Conservation (phyloP, 92 coral and sea anemone genomes). For the Muricea muricata region DNA sequence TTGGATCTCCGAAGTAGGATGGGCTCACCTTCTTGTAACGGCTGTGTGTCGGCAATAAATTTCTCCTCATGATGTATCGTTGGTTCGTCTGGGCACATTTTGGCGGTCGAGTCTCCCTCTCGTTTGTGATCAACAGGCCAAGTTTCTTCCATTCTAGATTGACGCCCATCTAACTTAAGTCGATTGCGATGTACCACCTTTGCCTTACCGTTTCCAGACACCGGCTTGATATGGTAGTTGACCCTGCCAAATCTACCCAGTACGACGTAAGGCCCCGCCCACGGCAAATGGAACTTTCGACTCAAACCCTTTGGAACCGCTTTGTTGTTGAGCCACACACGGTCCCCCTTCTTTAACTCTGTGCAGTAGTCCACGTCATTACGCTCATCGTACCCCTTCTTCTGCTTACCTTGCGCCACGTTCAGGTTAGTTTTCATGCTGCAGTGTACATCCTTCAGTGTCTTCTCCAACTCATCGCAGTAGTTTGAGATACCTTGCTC, state of each 20-base stretch:
- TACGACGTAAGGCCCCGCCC: not conserved
- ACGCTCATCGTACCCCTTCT: not conserved
- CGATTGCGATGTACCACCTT: slow-evolving; percentile 5
- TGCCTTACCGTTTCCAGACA: not conserved
- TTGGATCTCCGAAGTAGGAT: not conserved
- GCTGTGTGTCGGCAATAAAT: not conserved
- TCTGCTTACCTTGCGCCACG: not conserved
- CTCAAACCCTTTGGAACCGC: slow-evolving; percentile 23
- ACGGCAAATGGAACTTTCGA: slow-evolving; percentile 17
- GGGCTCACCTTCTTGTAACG: not conserved
- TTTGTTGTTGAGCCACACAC: slow-evolving; percentile 25
- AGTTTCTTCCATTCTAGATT: not conserved
- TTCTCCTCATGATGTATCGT: not conserved
- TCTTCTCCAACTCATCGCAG: slow-evolving; percentile 10
- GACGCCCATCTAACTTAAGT: not conserved
- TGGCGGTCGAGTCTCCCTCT: not conserved
- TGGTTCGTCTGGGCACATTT: not conserved
- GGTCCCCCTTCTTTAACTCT: slow-evolving; percentile 3
- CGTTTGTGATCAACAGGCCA: not conserved
- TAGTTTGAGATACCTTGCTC: not conserved
- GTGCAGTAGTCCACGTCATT: not conserved
- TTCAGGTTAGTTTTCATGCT: not conserved
- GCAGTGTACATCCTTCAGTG: not conserved
- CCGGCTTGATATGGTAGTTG: slow-evolving; percentile 22
- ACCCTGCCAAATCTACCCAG: no score